Evolutionary conservation across 2,797 vertebrate species (phyloP), one percentile per base, ranked within the genome.

Genomic region (Cynopterus sphinx): DNA sequence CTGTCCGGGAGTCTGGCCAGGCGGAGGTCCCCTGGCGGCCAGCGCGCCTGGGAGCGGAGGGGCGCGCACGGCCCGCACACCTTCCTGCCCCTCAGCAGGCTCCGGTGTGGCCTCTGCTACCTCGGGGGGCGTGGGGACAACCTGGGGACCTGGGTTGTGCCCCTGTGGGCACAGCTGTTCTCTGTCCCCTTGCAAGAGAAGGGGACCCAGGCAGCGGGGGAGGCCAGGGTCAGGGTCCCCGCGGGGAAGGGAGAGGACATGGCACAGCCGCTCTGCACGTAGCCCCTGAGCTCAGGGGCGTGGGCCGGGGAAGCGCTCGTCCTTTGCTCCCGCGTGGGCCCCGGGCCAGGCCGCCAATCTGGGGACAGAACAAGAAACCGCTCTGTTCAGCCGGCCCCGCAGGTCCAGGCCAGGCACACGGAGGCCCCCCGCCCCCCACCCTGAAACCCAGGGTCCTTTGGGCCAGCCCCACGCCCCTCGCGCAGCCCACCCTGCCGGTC

Each of bases 221-320:
- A 46, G 49, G 6, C 31, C 63, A 33, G 22, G 61, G 11, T 33
- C 59, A 7, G 73, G 46, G 59, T n/a, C 61, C 28, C 28, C 21
- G 8, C 13, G 1, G 43, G 71, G 26, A 26, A 19, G 46, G 5
- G 26, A n/a, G 26, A 53, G 5, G 22, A 36, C 78, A 11, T 6
- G 5, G 5, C 24, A 3, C 16, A 2, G 68, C 70, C 9, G 1
- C 6, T 19, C 19, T 46, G 15, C 13, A 21, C 11, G 0, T 24
- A 22, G 21, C 51, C 51, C 28, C 67, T 0, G 39, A 57, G 31
- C 36, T 12, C 39, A 24, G 36, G 28, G 31, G 39, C 15, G 15
- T 31, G 36, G 3, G 22, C 17, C 46, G 13, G 57, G 7, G 22
- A 39, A 17, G 13, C 4, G 22, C 17, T 13, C 1, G 3, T 31